Evolutionary conservation across 2,113 vertebrate genomes (phyloP), one percentile per base, ranked within the genome.

Genomic region (Amblyopsis rosae): DNA sequence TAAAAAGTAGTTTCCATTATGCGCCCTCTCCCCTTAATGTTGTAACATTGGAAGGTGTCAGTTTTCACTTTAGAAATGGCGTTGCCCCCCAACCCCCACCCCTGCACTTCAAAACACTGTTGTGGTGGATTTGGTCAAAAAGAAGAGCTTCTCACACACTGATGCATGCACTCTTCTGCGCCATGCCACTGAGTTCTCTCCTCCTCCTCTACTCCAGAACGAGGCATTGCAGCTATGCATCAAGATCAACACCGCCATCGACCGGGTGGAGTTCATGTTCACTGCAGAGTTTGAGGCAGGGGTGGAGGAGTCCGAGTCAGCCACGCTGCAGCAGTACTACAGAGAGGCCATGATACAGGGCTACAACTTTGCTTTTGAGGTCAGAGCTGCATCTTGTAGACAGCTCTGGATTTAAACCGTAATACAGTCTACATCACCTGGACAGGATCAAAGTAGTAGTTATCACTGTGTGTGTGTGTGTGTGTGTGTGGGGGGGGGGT

Each of bases 331-430:
- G 76, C 98, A 99, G 67, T 99, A 99, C 89, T 95, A 97, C 87
- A 93, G 97, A 67, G 98, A 99, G 80, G 96, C 97, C 6, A 98
- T 99, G 98, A 97, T 97, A 86, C 97, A 99, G 82, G 95, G 93
- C 45, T 99, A 98, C 89, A 99, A 99, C 82, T 99, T 99, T 82
- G 98, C 97, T 57, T 99, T 99, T 48, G 98, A 99, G 95, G 98
- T 99, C 84, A 82, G 92, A 76, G 13, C 8, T 35, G 35, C 35
- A 8, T 41, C 35, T 41, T 41, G 5, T 26, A 26, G 19, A 26
- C 1, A 26, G 19, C 19, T 2, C 19, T 26, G 26, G 26, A 2
- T 26, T 26, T 26, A 26, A 26, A 26, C 26, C 26, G 26, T 26
- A 8, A 41, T 41, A 5, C 7, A 41, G 7, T 8, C 35, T 41